phyloP scores from a whole-genome alignment of 2,797 vertebrate genomes.

The Mormyrops boulengeri region DNA sequence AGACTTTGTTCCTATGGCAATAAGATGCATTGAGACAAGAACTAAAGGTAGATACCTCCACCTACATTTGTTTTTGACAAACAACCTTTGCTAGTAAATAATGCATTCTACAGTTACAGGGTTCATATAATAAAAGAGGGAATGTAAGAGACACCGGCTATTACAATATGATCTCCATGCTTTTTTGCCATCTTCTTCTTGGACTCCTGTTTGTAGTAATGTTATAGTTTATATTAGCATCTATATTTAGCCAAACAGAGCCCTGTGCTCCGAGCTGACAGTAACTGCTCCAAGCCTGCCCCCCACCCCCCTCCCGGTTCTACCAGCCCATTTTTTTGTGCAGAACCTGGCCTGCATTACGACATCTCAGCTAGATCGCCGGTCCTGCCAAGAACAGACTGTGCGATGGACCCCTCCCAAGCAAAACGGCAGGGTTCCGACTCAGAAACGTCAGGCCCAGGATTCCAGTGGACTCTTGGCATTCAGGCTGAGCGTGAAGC shows the following conservation, averaged over 20 bases:
- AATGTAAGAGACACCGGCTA: not conserved
- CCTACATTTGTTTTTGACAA: constrained; percentile 55
- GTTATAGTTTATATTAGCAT: constrained; percentile 54
- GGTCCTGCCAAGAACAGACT: constrained; percentile 55
- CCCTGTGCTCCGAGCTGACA: not conserved
- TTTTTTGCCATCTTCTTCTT: not conserved
- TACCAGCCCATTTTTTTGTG: constrained; percentile 4
- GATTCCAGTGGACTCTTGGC: not conserved
- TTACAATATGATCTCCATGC: not conserved
- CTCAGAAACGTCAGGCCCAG: constrained; percentile 30
- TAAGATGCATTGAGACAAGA: constrained; percentile 60
- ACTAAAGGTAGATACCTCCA: constrained; percentile 59
- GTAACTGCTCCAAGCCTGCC: not conserved
- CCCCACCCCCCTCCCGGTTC: constrained; percentile 3
- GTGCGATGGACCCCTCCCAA: constrained; percentile 50
- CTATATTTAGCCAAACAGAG: constrained; percentile 47
- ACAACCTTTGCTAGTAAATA: constrained; percentile 50
- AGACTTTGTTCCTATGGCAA: constrained; percentile 59
- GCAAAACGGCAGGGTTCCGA: constrained; percentile 35
- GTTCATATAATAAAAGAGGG: not conserved
- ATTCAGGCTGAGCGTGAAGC: not conserved
- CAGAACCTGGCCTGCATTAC: constrained; percentile 28
- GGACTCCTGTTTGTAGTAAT: not conserved
- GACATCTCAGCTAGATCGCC: constrained; percentile 41
- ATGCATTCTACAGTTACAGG: not conserved